Evolutionary conservation across 2,888 invertebrate species (phyloP).

Genomic region (Cataglyphis cursor): DNA sequence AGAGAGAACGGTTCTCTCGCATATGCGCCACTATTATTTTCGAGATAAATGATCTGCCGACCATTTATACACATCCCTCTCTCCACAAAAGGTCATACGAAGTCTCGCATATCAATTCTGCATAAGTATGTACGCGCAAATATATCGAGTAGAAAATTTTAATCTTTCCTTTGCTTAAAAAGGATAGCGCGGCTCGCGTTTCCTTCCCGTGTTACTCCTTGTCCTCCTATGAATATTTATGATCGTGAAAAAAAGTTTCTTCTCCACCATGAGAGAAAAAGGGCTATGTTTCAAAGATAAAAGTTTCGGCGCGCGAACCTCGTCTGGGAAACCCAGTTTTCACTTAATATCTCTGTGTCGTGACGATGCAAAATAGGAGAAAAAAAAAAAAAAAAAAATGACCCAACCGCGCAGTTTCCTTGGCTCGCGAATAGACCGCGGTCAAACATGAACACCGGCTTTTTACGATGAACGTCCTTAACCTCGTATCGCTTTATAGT

Average conservation of each 20-base stretch:
- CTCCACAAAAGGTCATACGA: neutral
- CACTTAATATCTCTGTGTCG: constrained; percentile 10
- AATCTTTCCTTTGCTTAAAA: neutral
- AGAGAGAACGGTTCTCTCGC: neutral
- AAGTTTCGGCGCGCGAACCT: constrained; percentile 20
- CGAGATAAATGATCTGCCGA: neutral
- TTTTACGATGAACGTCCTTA: neutral
- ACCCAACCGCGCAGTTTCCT: neutral
- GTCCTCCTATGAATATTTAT: constrained; percentile 46
- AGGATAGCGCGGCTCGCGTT: neutral
- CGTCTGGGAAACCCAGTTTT: constrained; percentile 3
- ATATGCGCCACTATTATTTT: neutral
- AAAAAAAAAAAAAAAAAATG: neutral
- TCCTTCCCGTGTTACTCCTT: neutral
- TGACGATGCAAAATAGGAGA: neutral
- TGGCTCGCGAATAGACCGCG: neutral
- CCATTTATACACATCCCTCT: neutral
- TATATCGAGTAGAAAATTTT: constrained; percentile 20
- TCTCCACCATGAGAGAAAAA: neutral
- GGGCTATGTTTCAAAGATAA: constrained; percentile 16
- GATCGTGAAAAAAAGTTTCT: constrained; percentile 10
- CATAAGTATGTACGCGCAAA: neutral
- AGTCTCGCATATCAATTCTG: neutral
- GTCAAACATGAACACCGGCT: neutral
- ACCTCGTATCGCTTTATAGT: neutral